These are phyloP conservation scores for Tor tambroides DNA, from an alignment of 2,113 vertebrate genomes.

Conservation along the genomic window DNA sequence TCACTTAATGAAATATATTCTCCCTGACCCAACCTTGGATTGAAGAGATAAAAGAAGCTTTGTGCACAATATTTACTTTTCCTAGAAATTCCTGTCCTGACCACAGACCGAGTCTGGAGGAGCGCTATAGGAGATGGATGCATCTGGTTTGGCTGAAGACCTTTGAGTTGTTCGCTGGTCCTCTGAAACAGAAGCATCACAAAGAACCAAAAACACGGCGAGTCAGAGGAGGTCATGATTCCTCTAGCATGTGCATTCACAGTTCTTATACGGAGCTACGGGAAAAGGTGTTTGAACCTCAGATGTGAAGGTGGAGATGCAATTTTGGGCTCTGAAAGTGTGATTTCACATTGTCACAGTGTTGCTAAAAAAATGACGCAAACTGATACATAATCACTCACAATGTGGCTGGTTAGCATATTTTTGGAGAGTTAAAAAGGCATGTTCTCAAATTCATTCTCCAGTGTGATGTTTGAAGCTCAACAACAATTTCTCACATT, in stretches of 20 bases:
- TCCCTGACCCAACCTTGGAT: background rate
- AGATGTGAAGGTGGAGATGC: background rate
- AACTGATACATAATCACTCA: background rate
- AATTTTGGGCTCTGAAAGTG: background rate
- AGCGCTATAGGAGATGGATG: background rate
- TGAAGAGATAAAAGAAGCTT: constrained; percentile 5
- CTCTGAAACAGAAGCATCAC: constrained; percentile 1
- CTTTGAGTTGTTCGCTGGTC: background rate
- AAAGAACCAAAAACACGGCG: background rate
- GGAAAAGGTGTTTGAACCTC: constrained; percentile 7
- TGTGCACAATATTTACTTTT: background rate
- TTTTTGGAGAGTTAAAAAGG: background rate
- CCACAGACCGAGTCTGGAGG: background rate
- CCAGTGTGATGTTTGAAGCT: background rate
- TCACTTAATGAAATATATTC: background rate
- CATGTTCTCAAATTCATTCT: background rate
- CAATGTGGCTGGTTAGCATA: background rate
- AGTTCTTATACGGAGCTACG: background rate
- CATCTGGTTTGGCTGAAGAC: background rate
- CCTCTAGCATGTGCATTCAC: background rate
- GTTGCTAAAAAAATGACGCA: background rate
- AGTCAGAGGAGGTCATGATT: background rate
- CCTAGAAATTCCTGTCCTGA: background rate
- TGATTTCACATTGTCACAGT: background rate
- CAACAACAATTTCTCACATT: background rate